Evolutionary conservation across 2,888 invertebrate species (phyloP).

Genomic region (Leucophora obtusa): DNA sequence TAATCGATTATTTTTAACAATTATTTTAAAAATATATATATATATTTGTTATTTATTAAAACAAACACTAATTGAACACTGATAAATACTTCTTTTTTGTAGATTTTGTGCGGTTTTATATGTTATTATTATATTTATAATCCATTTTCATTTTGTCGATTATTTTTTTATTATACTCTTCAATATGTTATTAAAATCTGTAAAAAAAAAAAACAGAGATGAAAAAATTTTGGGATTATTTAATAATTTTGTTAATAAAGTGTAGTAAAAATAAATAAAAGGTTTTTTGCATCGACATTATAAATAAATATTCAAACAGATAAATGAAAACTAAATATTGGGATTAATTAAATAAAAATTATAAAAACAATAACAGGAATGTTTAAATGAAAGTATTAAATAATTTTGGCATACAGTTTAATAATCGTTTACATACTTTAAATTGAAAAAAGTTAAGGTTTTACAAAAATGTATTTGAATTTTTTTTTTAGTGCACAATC

Average conservation of each 20-base stretch:
- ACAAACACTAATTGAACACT: slow-evolving; percentile 43
- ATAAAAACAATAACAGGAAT: too few species aligned
- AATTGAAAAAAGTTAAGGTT: too few species aligned
- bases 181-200: slow-evolving; percentile 32
- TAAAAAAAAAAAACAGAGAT: slow-evolving; percentile 18
- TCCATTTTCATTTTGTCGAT: slow-evolving; percentile 18
- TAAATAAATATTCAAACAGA: too few species aligned
- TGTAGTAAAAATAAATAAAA: neutral
- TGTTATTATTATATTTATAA: slow-evolving; percentile 16
- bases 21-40: neutral
- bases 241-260: neutral
- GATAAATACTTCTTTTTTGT: slow-evolving; percentile 5
- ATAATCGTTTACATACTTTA: too few species aligned
- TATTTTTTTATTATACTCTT: slow-evolving; percentile 5
- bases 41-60: slow-evolving; percentile 15
- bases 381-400: too few species aligned
- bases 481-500: too few species aligned
- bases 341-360: too few species aligned
- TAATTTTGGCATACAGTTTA: too few species aligned
- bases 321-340: too few species aligned
- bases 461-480: too few species aligned
- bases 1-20: neutral
- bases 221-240: neutral
- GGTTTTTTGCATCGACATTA: neutral
- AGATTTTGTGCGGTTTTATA: slow-evolving; percentile 24